phyloP scores from a whole-genome alignment of 2,113 vertebrate species.

The Thinocorus orbignyianus region DNA sequence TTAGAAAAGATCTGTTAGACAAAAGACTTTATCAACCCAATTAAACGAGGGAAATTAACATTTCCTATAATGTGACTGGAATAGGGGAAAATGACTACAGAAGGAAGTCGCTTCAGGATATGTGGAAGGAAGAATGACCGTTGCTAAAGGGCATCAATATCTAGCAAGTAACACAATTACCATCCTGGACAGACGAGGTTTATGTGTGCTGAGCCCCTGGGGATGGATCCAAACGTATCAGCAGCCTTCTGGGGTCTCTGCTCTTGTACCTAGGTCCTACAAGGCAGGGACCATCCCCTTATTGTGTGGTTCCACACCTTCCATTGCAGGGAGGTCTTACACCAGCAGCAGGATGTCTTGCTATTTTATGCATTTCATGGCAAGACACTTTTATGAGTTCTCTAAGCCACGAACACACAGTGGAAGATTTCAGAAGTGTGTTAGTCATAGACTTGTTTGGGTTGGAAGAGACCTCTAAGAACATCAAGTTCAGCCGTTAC shows the following conservation, averaged over 20 bases:
- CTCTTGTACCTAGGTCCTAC: neutral
- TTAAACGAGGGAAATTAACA: slow-evolving; percentile 51
- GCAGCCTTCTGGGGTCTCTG: neutral
- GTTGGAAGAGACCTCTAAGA: neutral
- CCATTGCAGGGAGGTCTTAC: neutral
- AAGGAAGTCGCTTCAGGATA: neutral
- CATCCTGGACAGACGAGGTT: neutral
- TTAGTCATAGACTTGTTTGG: neutral
- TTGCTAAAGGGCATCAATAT: neutral
- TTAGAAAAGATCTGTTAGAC: neutral
- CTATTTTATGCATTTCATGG: neutral
- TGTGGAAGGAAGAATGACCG: neutral
- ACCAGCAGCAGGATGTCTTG: neutral
- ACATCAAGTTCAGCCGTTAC: neutral
- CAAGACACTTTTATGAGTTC: neutral
- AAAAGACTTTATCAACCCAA: slow-evolving; percentile 42
- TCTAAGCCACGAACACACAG: neutral
- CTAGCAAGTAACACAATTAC: neutral
- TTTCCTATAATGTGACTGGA: neutral
- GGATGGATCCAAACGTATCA: neutral
- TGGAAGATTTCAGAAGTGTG: neutral
- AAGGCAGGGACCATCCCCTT: neutral
- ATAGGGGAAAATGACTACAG: neutral
- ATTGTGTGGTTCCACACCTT: neutral
- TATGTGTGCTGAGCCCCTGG: neutral